Evolutionary conservation across 2,888 invertebrate species (phyloP).

Genomic region (Aleiodes leptofemur): DNA sequence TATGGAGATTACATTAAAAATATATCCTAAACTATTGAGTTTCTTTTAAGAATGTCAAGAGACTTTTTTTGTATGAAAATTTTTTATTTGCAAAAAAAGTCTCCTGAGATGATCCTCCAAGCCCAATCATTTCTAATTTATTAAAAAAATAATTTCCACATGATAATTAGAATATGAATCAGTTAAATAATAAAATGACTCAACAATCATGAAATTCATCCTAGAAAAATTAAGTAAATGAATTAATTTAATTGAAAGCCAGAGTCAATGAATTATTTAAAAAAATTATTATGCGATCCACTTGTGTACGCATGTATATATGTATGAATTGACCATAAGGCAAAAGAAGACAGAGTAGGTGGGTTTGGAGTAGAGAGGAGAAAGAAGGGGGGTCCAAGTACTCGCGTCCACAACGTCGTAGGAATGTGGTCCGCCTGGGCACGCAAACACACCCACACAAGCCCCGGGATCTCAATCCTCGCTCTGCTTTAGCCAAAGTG

Average conservation of each 20-base stretch:
- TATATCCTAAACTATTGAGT: not conserved
- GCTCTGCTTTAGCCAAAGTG: not conserved
- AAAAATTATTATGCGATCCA: not conserved
- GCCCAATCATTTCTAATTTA: too few relatives aligned
- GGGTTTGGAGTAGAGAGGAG: slow-evolving; percentile 37
- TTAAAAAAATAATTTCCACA: too few relatives aligned
- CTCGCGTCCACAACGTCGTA: slow-evolving; percentile 64
- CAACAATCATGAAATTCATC: not conserved
- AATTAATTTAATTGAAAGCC: too few relatives aligned
- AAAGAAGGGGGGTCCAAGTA: slow-evolving; percentile 46
- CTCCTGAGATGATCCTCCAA: too few relatives aligned
- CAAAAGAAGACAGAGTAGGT: slow-evolving; percentile 54
- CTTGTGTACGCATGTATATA: slow-evolving; percentile 9
- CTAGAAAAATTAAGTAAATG: too few relatives aligned
- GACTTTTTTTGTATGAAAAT: too few relatives aligned
- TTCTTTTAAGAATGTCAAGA: too few relatives aligned
- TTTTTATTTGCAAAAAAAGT: too few relatives aligned
- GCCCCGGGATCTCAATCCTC: slow-evolving; percentile 4
- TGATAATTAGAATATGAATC: too few relatives aligned
- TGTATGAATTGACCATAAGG: slow-evolving; percentile 19
- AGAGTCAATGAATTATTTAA: too few relatives aligned
- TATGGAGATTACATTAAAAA: slow-evolving; percentile 49
- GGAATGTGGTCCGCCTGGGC: slow-evolving; percentile 73
- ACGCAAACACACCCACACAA: slow-evolving; percentile 54
- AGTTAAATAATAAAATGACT: too few relatives aligned